Evolutionary conservation across 2,888 invertebrate genomes (phyloP), one percentile per base, ranked within the genome.

Genomic region (Thalpophila matura): DNA sequence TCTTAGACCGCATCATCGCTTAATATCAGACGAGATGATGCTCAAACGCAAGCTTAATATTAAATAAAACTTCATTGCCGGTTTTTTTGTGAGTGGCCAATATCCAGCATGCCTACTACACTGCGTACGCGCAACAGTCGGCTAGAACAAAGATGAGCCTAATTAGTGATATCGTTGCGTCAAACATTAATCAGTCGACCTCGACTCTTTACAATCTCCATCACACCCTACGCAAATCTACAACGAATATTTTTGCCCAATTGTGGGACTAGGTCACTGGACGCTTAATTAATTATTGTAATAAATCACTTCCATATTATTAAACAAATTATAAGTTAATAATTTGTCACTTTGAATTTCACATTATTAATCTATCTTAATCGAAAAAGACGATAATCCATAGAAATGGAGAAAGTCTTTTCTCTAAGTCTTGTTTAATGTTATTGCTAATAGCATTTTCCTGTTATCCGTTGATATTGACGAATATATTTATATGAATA

Each of bases 131-230:
- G 71, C 58, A 53, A 63, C 20, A 42, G 81, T 80, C 88, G 88
- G 88, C 67, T 50, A 80, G 77, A 81, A 86, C 83, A 88, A 87
- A 87, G 87, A 71, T 59, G 43, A 31, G 40, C 54, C 72, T 83
- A 86, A 88, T 87, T 87, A 86, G 78, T 61, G 62, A 74, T 74
- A 58, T 47, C 51, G 43, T 75, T 58, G 22, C 43, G n/a, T n/a
- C 47, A 56, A 58, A 71, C 77, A 81, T 85, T 81, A 86, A 87
- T 88, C 83, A 87, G 67, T 60, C 66, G 58, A 62, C 65, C 71
- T 76, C 59, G 54, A 18, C 24, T 31, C 27, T 7, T 12, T 35
- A 60, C 64, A 58, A 60, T 78, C 64, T 65, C 68, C 29, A 2
- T 16, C 33, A 38, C 60, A 67, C 72, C 57, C 77, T 74, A 71